Evolutionary conservation across 2,888 invertebrate species (phyloP), one percentile per base, ranked within the genome.

Genomic region (Metopia argyrocephala): DNA sequence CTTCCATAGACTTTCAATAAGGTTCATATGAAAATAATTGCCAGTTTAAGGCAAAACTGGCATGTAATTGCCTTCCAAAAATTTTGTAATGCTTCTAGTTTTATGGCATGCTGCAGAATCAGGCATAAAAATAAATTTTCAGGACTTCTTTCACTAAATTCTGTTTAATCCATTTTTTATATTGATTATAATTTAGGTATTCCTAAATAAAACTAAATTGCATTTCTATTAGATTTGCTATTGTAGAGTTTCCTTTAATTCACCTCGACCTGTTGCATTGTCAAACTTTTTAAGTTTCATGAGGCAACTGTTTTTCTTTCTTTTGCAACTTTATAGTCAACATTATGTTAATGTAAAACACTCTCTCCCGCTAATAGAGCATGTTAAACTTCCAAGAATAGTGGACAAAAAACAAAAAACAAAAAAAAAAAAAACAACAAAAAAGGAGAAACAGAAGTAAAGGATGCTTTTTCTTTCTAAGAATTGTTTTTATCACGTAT

Each of bases 321-420:
- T 46, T 70, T 61, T 6, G 31, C 25, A 23, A 18, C 50, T 61
- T 62, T 75, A 74, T 81, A 70, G 78, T 75, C 78, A 81, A 74
- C 70, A 81, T 81, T 81, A 81, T 81, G 81, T 70, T 70, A 81
- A 81, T 81, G 78, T 70, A 70, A 81, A 81, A 81, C 81, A 81
- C 81, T 78, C 81, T 81, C 81, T 78, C 81, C 81, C 81, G 81
- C 81, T 81, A 81, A 81, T 81, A 81, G 81, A 81, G 74, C 81
- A 81, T 81, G 78, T 81, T 78, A 66, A 66, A 75, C 69, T 81
- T 81, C 81, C 78, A 75, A 78, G 81, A 81, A 81, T 78, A 78
- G 70, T 78, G 74, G 70, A 69, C 65, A 61, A 50, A 73, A 56
- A 62, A 80, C 68, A 73, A 69, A 70, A 68, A 21, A n/a, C 38